Evolutionary conservation across 2,113 vertebrate species (phyloP).

Genomic region (Hydropotes inermis): DNA sequence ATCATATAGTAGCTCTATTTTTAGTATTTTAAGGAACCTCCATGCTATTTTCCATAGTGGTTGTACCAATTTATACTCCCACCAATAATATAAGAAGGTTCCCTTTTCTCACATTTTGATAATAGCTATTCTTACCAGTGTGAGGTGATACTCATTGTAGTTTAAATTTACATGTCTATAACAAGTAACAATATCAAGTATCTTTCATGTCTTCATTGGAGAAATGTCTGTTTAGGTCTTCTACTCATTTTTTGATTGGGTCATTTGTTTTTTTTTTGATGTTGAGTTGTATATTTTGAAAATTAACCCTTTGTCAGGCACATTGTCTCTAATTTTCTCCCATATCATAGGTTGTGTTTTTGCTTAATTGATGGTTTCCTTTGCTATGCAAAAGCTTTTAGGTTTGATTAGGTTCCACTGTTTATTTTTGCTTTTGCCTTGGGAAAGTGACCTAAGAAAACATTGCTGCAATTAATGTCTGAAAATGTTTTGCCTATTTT

Average conservation of each 20-base stretch:
- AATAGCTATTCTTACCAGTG: neutral
- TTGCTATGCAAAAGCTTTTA: neutral
- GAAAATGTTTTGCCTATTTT: neutral
- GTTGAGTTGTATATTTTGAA: neutral
- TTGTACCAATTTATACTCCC: neutral
- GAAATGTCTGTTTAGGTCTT: neutral
- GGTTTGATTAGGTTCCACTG: neutral
- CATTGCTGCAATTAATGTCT: neutral
- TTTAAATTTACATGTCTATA: neutral
- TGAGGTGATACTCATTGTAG: neutral
- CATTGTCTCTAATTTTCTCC: neutral
- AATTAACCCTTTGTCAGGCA: neutral
- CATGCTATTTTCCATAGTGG: neutral
- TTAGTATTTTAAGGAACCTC: neutral
- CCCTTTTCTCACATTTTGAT: neutral
- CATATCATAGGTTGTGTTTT: neutral
- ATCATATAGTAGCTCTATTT: neutral
- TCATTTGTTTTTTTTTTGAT: neutral
- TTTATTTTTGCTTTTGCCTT: neutral
- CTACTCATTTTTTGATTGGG: neutral
- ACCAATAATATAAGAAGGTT: neutral
- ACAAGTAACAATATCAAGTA: no score
- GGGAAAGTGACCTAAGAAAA: neutral
- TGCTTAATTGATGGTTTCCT: neutral
- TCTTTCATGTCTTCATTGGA: neutral